Evolutionary conservation across 2,888 invertebrate genomes (phyloP).

Genomic region (Vandiemenella viatica): DNA sequence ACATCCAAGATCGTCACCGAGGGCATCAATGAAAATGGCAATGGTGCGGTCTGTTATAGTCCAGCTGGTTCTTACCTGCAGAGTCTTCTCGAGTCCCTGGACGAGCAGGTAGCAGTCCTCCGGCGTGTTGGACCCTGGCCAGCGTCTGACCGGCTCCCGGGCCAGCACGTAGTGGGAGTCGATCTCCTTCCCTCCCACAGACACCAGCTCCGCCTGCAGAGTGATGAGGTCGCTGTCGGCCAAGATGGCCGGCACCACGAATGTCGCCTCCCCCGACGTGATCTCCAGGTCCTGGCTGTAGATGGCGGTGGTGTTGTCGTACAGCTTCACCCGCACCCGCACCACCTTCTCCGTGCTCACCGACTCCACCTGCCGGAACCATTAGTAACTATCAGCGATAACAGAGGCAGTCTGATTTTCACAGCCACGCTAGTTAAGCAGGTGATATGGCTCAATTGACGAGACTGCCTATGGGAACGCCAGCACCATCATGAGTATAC

Average conservation of each 20-base stretch:
- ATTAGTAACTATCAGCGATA: no score
- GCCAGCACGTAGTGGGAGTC: slow-evolving; percentile 54
- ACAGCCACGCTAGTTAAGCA: no score
- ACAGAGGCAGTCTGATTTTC: no score
- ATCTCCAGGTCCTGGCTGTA: slow-evolving; percentile 56
- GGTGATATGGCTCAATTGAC: no score
- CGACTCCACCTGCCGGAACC: slow-evolving; percentile 51
- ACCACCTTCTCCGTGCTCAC: slow-evolving; percentile 51
- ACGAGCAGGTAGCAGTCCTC: slow-evolving; percentile 50
- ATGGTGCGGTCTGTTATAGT: no score
- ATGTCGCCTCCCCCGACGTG: slow-evolving; percentile 46
- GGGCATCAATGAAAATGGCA: no score
- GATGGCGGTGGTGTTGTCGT: slow-evolving; percentile 50
- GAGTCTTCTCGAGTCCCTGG: slow-evolving; percentile 45
- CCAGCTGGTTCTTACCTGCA: slow-evolving; percentile 41
- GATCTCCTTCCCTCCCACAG: slow-evolving; percentile 52
- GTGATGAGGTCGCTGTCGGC: slow-evolving; percentile 49
- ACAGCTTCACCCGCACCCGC: slow-evolving; percentile 47
- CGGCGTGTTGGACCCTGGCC: slow-evolving; percentile 53
- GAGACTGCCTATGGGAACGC: no score
- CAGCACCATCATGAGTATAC: no score
- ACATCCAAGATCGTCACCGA: no score
- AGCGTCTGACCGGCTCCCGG: slow-evolving; percentile 44
- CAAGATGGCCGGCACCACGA: slow-evolving; percentile 50
- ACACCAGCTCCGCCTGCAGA: slow-evolving; percentile 49